Base-by-base conservation (phyloP, 35 echinoderm and acorn worm species). In the Patiria miniata region DNA sequence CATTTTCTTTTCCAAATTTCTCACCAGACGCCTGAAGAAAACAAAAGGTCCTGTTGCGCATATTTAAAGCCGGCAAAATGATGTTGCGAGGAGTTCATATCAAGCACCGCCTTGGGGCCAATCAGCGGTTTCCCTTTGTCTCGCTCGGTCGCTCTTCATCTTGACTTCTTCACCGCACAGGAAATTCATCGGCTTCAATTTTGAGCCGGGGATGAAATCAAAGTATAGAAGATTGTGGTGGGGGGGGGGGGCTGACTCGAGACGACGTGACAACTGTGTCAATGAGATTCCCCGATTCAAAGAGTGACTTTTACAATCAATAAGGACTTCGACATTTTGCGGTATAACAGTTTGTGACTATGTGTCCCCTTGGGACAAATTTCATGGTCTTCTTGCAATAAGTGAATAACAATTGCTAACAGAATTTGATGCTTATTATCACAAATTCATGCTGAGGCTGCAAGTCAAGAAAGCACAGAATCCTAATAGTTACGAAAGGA, bases 181-280 rank as follows among this genome's bases (percentile, higher is more conserved):
- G 65, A 73, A 73, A 73, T 73, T 73, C 34, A 73, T 34, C 34
- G 14, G 26, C 26, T 73, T 23, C 65, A 32, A 32, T 73, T 34
- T 12, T 73, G 65, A 73, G 42, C 42, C 12, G 4, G 4, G 42
- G 12, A 47, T 47, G 42, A 47, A 47, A 47, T 47, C 65, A 28
- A 73, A 30, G 65, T 14, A 73, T 9, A 30, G 34, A 36, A 7
- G 34, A 1, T 32, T 0, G 7, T 26, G 61, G 61, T 2, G 26
- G 29, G 19, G 26, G 23, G 61, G 61, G 0, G 1, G 21, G 65
- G 58, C 8, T 7, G n/a, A 34, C 0, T 8, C 17, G n/a, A 68
- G 22, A 73, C 3, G 34, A 73, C 26, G 65, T 73, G 65, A 73
- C 65, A 73, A 73, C 21, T 73, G 65, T 32, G 65, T 73, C 65